These are phyloP conservation scores for Tragopan temminckii DNA, from an alignment of 2,797 vertebrate genomes.

Conservation along the genomic window DNA sequence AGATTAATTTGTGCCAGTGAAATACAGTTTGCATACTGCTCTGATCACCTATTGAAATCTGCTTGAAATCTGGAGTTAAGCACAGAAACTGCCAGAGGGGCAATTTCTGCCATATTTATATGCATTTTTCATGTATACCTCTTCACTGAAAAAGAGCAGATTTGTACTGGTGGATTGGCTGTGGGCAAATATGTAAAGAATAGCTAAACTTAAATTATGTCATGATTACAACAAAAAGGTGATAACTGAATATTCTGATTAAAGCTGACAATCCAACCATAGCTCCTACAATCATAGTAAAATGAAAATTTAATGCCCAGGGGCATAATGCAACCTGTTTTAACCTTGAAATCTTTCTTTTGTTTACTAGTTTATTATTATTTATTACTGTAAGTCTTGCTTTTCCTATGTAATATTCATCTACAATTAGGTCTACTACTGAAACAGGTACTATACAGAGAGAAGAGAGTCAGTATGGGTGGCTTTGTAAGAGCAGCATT, in stretches of 20 bases:
- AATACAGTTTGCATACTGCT: background rate
- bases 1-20: conserved; percentile 11
- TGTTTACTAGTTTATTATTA: conserved; percentile 26
- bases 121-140: conserved; percentile 19
- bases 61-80: conserved; percentile 16
- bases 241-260: conserved; percentile 32
- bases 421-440: conserved; percentile 9
- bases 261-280: conserved; percentile 11
- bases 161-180: background rate
- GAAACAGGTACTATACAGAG: background rate
- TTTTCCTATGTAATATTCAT: conserved; percentile 34
- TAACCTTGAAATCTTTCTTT: background rate
- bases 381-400: conserved; percentile 16
- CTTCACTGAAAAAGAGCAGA: conserved; percentile 15
- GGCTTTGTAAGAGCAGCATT: background rate
- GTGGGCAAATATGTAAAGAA: conserved; percentile 40
- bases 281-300: conserved; percentile 9
- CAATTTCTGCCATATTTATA: background rate
- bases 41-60: background rate
- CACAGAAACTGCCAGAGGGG: background rate
- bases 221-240: conserved; percentile 22
- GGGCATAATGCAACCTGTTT: background rate
- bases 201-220: conserved; percentile 25
- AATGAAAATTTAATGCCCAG: conserved; percentile 26
- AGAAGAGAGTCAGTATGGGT: background rate